phyloP scores from a whole-genome alignment of 2,888 invertebrate species.

The Nysson spinosus region DNA sequence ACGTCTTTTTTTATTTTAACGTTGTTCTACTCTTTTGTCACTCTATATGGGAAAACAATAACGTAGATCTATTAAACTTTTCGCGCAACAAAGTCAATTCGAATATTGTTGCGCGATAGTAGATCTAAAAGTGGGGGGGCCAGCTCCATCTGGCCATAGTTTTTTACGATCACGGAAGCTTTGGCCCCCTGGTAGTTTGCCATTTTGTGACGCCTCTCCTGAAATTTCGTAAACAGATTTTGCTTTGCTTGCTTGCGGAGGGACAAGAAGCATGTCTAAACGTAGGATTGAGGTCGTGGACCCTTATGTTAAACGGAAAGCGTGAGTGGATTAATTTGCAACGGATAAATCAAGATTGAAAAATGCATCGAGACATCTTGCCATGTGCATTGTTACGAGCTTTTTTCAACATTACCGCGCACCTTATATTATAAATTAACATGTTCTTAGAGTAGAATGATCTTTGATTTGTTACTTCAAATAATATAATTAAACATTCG shows the following conservation, averaged over 20 bases:
- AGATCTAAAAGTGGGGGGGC: neutral
- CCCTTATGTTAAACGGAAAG: constrained; percentile 87
- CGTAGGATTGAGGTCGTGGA: constrained; percentile 92
- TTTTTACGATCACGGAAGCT: constrained; percentile 30
- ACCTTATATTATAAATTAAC: constrained; percentile 2
- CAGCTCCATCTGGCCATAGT: constrained; percentile 44
- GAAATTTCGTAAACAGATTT: constrained; percentile 61
- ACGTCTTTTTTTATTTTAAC: neutral
- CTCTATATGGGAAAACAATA: too few relatives aligned
- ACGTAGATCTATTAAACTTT: too few relatives aligned
- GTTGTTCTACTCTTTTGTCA: neutral
- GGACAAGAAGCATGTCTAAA: constrained; percentile 83
- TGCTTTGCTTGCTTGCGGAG: constrained; percentile 39
- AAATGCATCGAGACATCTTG: constrained; percentile 18
- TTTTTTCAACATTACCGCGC: constrained; percentile 34
- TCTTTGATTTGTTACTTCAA: neutral
- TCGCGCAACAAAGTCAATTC: neutral
- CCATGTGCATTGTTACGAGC: constrained; percentile 59
- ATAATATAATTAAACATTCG: neutral
- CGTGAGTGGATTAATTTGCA: constrained; percentile 79
- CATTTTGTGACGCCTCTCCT: constrained; percentile 74
- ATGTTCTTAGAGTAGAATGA: neutral
- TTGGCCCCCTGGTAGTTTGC: constrained; percentile 66
- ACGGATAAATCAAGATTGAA: neutral
- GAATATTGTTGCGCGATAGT: neutral